phyloP scores from a whole-genome alignment of 2,797 vertebrate genomes.

The Notolabrus celidotus region DNA sequence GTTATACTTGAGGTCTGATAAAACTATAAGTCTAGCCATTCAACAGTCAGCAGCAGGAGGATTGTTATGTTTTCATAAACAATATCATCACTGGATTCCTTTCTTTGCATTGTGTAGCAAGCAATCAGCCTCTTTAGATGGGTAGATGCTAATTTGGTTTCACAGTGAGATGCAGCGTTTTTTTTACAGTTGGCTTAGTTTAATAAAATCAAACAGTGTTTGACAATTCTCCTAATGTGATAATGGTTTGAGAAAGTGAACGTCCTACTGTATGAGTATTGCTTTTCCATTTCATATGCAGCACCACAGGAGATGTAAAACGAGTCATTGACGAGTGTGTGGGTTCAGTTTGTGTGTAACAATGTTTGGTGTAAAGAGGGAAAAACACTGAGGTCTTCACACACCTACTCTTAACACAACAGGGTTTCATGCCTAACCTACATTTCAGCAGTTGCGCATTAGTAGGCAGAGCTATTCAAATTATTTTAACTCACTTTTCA shows the following conservation, averaged over 20 bases:
- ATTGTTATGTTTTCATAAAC: too few species aligned
- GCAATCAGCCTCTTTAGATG: not conserved
- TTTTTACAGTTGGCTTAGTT: not conserved
- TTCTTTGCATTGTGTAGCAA: constrained; percentile 6
- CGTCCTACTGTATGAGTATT: not conserved
- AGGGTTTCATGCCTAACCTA: not conserved
- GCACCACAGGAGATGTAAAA: not conserved
- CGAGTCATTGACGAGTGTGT: not conserved
- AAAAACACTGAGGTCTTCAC: not conserved
- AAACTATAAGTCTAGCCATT: too few species aligned
- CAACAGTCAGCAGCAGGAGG: too few species aligned
- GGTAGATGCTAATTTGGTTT: constrained; percentile 6
- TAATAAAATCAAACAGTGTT: not conserved
- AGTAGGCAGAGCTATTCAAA: constrained; percentile 16
- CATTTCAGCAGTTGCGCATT: not conserved
- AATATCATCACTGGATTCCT: not conserved
- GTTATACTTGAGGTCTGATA: too few species aligned
- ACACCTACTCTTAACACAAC: not conserved
- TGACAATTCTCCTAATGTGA: not conserved
- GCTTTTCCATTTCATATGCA: not conserved
- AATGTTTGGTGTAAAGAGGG: constrained; percentile 6
- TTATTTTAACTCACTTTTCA: constrained; percentile 1
- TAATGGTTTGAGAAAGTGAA: constrained; percentile 2
- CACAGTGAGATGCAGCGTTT: not conserved
- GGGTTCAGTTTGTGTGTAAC: constrained; percentile 5